Base-by-base conservation (phyloP, 2,797 vertebrate genomes). In the Odontamblyopus lacepedii region DNA sequence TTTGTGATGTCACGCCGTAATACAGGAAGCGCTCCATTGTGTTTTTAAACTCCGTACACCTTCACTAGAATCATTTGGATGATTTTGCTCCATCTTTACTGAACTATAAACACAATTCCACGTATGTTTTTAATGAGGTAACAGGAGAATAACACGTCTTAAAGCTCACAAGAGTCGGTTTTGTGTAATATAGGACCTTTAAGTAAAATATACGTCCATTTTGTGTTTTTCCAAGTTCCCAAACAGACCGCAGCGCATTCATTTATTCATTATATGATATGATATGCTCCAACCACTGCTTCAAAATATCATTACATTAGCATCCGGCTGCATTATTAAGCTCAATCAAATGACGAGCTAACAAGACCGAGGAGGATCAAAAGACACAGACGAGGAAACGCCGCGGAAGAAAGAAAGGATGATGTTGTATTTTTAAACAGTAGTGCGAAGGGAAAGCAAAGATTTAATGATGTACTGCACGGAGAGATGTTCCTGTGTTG, bases 401-500 rank as follows among this genome's bases (percentile, higher is more conserved):
- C 13, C 13, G 1, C 2, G 12, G 30, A 12, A 35, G 32, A 38
- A 8, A 63, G 44, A 19, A 19, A 5, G 8, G 59, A 61, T 32
- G 59, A 35, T 32, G 61, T 63, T 63, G 35, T 63, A 35, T 63
- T 35, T 63, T 38, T 63, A 38, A 63, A 63, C 61, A 38, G 30
- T 18, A 32, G 30, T 23, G 18, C 57, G 8, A 8, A 6, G 5
- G 59, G 15, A 61, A 35, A 38, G 61, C 30, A 38, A 35, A 30
- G 61, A 63, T n/a, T 63, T 35, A 35, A 63, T 38, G 61, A 63
- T 63, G 61, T 63, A 38, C n/a, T 38, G 61, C 61, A n/a, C n/a
- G 29, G 30, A 63, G 61, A 63, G 3, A 63, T 63, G 61, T 63
- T 9, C 18, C 4, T 61, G 29, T 61, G 6, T 61, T 9, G 59